These are phyloP conservation scores for Tinamus major DNA, from an alignment of 2,797 vertebrate genomes.

Conservation along the genomic window DNA sequence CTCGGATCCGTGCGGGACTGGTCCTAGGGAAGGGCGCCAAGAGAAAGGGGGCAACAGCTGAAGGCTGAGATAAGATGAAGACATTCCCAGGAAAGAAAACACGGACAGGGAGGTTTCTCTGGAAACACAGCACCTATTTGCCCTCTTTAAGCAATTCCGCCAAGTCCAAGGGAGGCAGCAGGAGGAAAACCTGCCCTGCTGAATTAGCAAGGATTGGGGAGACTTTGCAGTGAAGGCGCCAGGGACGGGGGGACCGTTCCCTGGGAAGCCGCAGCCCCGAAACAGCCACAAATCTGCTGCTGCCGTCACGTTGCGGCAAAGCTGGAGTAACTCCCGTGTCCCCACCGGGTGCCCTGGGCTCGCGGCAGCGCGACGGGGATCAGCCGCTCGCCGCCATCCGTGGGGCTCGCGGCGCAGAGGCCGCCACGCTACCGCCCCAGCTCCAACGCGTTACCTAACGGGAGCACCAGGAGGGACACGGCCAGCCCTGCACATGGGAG, in stretches of 20 bases:
- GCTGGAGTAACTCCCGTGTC: conserved; percentile 59
- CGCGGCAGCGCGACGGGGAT: conserved; percentile 53
- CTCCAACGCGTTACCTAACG: no score
- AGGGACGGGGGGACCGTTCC: fast-evolving
- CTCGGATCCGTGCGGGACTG: neutral
- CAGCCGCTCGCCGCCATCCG: no score
- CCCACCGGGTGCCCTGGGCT: conserved; percentile 16
- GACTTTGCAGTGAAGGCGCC: neutral
- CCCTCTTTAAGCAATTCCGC: conserved; percentile 16
- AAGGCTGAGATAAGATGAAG: neutral
- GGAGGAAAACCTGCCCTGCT: neutral
- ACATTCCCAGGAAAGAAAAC: conserved; percentile 7
- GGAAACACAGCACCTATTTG: conserved; percentile 11
- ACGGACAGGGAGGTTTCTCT: neutral
- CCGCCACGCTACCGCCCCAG: no score
- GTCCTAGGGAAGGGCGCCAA: neutral
- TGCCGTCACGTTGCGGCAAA: conserved; percentile 46
- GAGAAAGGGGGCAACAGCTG: neutral
- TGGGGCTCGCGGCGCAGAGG: no score
- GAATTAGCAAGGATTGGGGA: conserved; percentile 47
- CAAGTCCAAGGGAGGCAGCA: neutral
- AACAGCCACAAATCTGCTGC: conserved; percentile 47
- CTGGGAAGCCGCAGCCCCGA: neutral
- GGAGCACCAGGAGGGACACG: no score
- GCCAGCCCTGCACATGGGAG: neutral